Evolutionary conservation across 1,140 invertebrate species (phyloP).

Genomic region (Orius laevigatus): DNA sequence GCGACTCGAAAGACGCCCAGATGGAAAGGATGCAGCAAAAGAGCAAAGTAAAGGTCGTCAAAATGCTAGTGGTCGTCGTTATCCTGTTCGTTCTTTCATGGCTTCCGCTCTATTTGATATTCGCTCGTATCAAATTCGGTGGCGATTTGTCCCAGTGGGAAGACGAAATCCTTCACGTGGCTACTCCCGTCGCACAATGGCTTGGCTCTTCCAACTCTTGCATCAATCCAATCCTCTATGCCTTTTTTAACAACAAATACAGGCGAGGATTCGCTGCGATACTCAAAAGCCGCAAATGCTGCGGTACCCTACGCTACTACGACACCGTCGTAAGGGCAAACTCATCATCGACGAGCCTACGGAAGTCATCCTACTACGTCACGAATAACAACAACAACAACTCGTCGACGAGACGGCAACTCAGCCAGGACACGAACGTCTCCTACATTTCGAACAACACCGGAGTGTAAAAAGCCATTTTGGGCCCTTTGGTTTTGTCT

Average conservation of each 20-base stretch:
- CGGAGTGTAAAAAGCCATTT: conserved; percentile 20
- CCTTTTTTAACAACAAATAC: conserved; percentile 94
- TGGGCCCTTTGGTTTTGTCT: too few relatives aligned
- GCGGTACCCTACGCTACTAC: conserved; percentile 62
- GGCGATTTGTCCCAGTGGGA: conserved; percentile 50
- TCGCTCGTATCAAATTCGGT: conserved; percentile 69
- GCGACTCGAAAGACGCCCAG: conserved; percentile 76
- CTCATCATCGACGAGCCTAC: conserved; percentile 57
- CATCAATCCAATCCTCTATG: conserved; percentile 95
- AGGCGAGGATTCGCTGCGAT: conserved; percentile 81
- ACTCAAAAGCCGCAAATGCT: conserved; percentile 65
- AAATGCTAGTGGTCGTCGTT: conserved; percentile 91
- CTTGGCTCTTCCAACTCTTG: conserved; percentile 88
- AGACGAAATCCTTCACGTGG: conserved; percentile 60
- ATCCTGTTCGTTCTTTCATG: conserved; percentile 87
- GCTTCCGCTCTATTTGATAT: conserved; percentile 84
- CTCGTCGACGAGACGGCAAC: conserved; percentile 21
- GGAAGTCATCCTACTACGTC: conserved; percentile 66
- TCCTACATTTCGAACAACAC: conserved; percentile 27
- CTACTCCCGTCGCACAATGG: conserved; percentile 88
- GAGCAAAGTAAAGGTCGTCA: conserved; percentile 86
- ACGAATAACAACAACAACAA: conserved; percentile 36
- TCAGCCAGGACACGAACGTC: conserved; percentile 24
- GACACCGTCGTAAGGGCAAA: conserved; percentile 62
- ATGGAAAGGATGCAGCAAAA: conserved; percentile 83